Evolutionary conservation across 2,113 vertebrate species (phyloP).

Genomic region (Gavia stellata): DNA sequence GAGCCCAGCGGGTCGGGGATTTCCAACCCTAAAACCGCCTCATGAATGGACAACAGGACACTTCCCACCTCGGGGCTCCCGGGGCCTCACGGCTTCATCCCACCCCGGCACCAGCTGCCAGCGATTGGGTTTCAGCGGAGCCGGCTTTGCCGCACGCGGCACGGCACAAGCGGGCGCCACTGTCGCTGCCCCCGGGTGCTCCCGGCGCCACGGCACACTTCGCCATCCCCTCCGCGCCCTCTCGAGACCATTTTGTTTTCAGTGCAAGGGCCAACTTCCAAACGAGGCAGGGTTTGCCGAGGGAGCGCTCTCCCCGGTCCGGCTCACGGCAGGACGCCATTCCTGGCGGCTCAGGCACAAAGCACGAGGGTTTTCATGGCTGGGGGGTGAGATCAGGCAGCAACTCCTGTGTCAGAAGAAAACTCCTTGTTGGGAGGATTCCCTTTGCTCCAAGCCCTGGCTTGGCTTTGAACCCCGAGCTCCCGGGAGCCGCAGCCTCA

Average conservation of each 20-base stretch:
- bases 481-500: background rate
- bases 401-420: background rate
- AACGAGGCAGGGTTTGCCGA: background rate
- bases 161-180: no score
- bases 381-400: background rate
- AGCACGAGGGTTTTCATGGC: background rate
- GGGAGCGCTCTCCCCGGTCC: no score
- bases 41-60: fast-evolving
- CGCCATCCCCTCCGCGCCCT: background rate
- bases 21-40: background rate
- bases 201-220: background rate
- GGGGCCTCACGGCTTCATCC: background rate
- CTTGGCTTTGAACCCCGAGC: background rate
- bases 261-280: background rate
- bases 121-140: background rate
- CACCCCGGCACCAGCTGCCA: background rate
- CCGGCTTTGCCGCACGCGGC: background rate
- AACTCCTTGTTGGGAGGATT: background rate
- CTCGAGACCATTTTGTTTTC: background rate
- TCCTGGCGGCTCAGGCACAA: background rate
- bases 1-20: background rate
- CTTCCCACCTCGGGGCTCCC: background rate
- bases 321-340: background rate
- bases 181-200: background rate
- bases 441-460: background rate